Evolutionary conservation across 2,888 invertebrate genomes (phyloP).

Genomic region (Zaprionus lineosus): DNA sequence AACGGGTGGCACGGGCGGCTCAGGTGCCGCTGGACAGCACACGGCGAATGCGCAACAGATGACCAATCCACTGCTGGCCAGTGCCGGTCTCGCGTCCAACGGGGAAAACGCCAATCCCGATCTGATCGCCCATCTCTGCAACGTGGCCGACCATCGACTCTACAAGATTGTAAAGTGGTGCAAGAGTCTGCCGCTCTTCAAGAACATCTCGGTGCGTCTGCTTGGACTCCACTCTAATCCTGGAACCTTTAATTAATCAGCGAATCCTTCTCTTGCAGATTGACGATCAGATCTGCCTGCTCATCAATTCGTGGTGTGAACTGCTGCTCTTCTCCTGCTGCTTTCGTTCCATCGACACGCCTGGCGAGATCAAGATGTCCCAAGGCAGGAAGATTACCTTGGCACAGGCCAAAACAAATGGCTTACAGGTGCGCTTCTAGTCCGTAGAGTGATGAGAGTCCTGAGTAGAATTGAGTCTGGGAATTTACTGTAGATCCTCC

Average conservation of each 20-base stretch:
- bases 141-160: conserved; percentile 96
- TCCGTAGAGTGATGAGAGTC: no score
- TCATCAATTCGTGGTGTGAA: conserved; percentile 99
- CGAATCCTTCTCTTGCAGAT: conserved; percentile 86
- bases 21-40: conserved; percentile 56
- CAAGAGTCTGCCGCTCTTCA: conserved; percentile 97
- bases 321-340: conserved; percentile 95
- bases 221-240: no score
- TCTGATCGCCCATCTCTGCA: conserved; percentile 94
- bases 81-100: conserved; percentile 83
- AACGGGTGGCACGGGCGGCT: conserved; percentile 36
- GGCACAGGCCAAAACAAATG: conserved; percentile 82
- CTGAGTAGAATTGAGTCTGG: no score
- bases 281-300: conserved; percentile 97
- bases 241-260: neutral
- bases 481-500: no score
- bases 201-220: conserved; percentile 95
- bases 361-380: conserved; percentile 92
- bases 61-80: conserved; percentile 85
- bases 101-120: conserved; percentile 89
- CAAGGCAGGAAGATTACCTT: conserved; percentile 82
- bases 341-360: conserved; percentile 95
- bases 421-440: conserved; percentile 84
- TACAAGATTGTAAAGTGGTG: conserved; percentile 99
- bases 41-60: conserved; percentile 81